Conservation (phyloP, 2,113 vertebrate genomes). For the Rhegmatorhina hoffmannsi region DNA sequence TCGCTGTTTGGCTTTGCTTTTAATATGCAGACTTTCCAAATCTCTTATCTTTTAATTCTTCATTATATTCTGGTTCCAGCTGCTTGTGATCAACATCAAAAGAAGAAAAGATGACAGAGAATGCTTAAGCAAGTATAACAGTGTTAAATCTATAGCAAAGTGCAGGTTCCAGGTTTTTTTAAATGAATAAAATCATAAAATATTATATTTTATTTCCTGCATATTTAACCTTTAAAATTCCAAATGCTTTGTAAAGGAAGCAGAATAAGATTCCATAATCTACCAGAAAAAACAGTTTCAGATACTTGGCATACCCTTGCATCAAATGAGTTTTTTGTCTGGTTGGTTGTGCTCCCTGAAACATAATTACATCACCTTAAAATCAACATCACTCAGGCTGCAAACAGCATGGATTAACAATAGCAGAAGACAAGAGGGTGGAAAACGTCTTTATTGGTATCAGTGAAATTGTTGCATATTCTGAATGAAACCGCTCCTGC, state of each 20-base stretch:
- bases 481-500: neutral
- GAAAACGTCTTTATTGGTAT: neutral
- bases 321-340: neutral
- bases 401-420: neutral
- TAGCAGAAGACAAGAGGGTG: neutral
- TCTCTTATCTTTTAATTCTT: constrained; percentile 19
- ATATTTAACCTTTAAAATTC: neutral
- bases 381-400: neutral
- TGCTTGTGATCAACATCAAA: constrained; percentile 34
- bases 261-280: neutral
- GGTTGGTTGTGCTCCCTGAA: neutral
- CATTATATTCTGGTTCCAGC: neutral
- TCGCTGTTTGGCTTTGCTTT: neutral
- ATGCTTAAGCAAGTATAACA: neutral
- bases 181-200: neutral
- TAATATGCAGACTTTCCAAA: neutral
- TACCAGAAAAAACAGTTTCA: neutral
- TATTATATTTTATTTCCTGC: neutral
- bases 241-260: neutral
- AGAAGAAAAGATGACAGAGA: constrained; percentile 25
- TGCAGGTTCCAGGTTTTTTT: neutral
- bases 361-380: neutral
- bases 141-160: neutral
- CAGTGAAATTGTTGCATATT: neutral
- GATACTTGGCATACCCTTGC: neutral